These are phyloP conservation scores for Trypoxylon attenuatum DNA, from an alignment of 2,888 invertebrate species.

Conservation along the genomic window DNA sequence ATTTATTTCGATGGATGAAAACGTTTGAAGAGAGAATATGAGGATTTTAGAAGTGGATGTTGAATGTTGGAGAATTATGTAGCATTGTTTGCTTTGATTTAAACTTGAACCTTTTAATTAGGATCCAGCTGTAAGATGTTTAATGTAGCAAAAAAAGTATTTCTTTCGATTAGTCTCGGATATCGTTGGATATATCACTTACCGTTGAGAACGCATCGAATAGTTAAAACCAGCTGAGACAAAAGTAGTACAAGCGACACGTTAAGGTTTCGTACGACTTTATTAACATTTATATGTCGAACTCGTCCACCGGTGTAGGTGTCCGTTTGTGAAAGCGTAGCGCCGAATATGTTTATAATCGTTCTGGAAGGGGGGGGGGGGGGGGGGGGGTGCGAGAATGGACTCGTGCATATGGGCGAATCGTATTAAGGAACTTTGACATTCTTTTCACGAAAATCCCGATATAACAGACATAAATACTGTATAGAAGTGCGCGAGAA, in stretches of 20 bases:
- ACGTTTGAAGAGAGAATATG: too few relatives aligned
- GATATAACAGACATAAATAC: not conserved
- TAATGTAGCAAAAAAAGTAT: too few relatives aligned
- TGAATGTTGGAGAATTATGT: too few relatives aligned
- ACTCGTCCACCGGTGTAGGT: not conserved
- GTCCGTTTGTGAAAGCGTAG: not conserved
- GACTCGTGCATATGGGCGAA: too few relatives aligned
- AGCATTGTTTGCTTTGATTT: too few relatives aligned
- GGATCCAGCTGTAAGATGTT: too few relatives aligned
- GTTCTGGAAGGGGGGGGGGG: too few relatives aligned
- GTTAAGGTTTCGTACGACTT: not conserved
- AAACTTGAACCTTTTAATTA: too few relatives aligned
- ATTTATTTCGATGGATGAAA: too few relatives aligned
- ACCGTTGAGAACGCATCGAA: not conserved
- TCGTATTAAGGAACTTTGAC: not conserved
- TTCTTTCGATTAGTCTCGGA: too few relatives aligned
- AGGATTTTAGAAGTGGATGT: too few relatives aligned
- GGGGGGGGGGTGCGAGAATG: too few relatives aligned
- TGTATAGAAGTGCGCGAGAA: constrained; percentile 1
- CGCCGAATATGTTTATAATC: not conserved
- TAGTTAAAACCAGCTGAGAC: not conserved
- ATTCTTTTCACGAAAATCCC: not conserved
- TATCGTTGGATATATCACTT: not conserved
- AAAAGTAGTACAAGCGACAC: constrained; percentile 21
- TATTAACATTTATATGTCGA: not conserved